Base-by-base conservation (phyloP, 2,113 vertebrate species). In the Myanophis thanlyinensis region DNA sequence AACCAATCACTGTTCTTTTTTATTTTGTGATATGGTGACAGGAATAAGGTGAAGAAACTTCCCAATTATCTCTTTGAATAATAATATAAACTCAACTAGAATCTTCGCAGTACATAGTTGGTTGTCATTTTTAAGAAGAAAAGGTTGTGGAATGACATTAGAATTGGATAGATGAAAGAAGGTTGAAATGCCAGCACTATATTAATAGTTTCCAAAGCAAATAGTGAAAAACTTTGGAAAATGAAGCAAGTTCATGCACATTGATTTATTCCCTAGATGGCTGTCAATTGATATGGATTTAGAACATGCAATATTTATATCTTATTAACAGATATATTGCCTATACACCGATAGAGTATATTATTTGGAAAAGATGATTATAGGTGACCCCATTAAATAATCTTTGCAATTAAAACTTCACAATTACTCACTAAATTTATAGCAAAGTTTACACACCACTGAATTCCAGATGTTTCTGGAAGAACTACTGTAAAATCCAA, bases 221-320 rank as follows among this genome's bases (percentile, higher is more conserved):
- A 48, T 25, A 0, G 35, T 85, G 35, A 20, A 54, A 47, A 44
- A 67, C n/a, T 6, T 30, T 67, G 23, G 35, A 5, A 51, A 93
- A 62, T 49, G 23, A 49, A 87, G 48, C 9, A 47, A 92, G 53
- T 85, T 27, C 89, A 44, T 88, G 9, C 35, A 52, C 73, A 52
- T 73, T 84, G 62, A 48, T 90, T 91, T 87, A 0, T 92, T 91
- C 9, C 84, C 22, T 85, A 52, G 90, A 52, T 92, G 92, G 30
- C 49, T 88, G 93, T 35, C 88, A 93, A 67, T 93, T 87, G 27
- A 62, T 1, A 22, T 85, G 51, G 53, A 56, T 93, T 91, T 94
- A n/a, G 59, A 92, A 8, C 3, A 35, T 53, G n/a, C 11, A 35
- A 49, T 80, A 80, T 89, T 35, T 52, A 22, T 88, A 9, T 1